Evolutionary conservation across 1,140 invertebrate genomes (phyloP).

Genomic region (Musca domestica): DNA sequence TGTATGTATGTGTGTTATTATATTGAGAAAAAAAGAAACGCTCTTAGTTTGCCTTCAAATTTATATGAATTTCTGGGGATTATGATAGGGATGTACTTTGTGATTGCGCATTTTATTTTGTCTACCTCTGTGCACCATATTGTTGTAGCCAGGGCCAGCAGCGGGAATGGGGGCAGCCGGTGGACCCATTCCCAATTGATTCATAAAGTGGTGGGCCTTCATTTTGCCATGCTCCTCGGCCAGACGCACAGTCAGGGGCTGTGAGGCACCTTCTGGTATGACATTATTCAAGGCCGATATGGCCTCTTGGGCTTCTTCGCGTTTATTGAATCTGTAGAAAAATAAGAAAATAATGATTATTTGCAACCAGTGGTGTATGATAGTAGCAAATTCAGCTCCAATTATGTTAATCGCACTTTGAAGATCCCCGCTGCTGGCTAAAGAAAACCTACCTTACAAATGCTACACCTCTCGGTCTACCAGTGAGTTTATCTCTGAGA

Average conservation of each 20-base stretch:
- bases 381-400: too few species aligned
- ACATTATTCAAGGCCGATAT: constrained; percentile 82
- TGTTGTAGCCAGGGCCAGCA: constrained; percentile 43
- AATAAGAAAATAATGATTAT: not conserved
- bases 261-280: constrained; percentile 76
- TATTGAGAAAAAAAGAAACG: not conserved
- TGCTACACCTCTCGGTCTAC: constrained; percentile 81
- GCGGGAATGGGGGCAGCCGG: constrained; percentile 37
- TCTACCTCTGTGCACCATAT: constrained; percentile 55
- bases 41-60: not conserved
- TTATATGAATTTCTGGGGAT: constrained; percentile 53
- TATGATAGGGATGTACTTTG: constrained; percentile 52
- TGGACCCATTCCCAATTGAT: constrained; percentile 45
- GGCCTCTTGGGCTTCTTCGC: constrained; percentile 84
- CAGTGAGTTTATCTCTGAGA: constrained; percentile 82
- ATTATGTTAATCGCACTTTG: too few species aligned
- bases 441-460: constrained; percentile 84
- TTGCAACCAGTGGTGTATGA: too few species aligned
- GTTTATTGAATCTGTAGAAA: constrained; percentile 69
- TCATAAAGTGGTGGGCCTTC: constrained; percentile 62
- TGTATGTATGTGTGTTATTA: not conserved
- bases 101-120: constrained; percentile 51
- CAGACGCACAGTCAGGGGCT: constrained; percentile 77
- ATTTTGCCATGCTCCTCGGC: constrained; percentile 92
- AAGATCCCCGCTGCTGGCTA: too few species aligned